Percentiles rank a stretch among this genome's conserved stretches.
Conservation (phyloP, 2,888 invertebrate species). For the Drosophila mimica region DNA sequence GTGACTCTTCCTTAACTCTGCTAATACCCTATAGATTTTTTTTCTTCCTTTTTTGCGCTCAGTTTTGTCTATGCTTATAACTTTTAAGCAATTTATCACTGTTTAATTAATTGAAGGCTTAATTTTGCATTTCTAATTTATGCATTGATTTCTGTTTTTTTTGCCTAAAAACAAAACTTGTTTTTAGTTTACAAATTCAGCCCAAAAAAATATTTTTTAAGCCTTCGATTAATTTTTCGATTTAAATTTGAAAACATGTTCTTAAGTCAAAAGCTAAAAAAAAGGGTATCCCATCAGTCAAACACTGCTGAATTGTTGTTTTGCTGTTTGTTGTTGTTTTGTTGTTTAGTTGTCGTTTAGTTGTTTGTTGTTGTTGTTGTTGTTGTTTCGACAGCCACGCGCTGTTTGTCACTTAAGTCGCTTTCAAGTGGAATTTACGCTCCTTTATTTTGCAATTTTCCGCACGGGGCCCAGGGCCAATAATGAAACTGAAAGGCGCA, state of each 20-base stretch:
- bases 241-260: neutral
- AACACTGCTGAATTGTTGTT: neutral
- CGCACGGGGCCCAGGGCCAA: constrained; percentile 35
- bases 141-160: neutral
- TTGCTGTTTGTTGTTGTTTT: neutral
- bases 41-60: neutral
- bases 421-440: constrained; percentile 64
- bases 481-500: constrained; percentile 52
- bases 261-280: neutral
- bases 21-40: neutral
- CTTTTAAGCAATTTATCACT: neutral
- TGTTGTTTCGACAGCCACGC: constrained; percentile 48
- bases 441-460: constrained; percentile 75
- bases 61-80: neutral
- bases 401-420: constrained; percentile 65
- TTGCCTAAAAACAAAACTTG: neutral
- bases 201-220: neutral
- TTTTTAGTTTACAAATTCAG: neutral
- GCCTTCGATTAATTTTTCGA: neutral
- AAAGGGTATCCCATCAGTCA: neutral
- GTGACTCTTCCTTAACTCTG: neutral
- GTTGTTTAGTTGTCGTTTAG: neutral
- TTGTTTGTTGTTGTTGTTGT: neutral
- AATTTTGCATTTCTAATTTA: neutral
- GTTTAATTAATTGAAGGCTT: neutral